These are phyloP conservation scores for Lerema accius DNA, from an alignment of 1,140 invertebrate genomes.

Conservation along the genomic window DNA sequence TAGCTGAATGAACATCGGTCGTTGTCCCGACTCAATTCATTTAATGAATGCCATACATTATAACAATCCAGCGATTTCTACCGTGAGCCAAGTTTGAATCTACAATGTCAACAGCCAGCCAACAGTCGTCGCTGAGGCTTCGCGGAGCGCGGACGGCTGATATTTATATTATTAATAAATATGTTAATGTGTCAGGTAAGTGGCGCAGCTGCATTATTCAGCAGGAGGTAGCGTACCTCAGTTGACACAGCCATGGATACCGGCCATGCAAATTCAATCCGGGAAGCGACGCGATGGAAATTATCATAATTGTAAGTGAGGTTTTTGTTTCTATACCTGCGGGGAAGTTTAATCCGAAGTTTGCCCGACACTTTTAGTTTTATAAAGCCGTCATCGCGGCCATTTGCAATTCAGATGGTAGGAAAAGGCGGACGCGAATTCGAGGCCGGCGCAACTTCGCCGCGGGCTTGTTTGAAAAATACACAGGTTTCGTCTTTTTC, in stretches of 20 bases:
- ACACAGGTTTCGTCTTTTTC: conserved; percentile 64
- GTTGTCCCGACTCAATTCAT: conserved; percentile 73
- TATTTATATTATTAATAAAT: conserved; percentile 83
- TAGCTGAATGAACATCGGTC: conserved; percentile 70
- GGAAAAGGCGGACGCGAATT: conserved; percentile 69
- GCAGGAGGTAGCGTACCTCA: conserved; percentile 53
- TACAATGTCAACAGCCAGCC: conserved; percentile 62
- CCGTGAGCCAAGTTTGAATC: conserved; percentile 63
- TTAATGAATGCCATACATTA: conserved; percentile 79
- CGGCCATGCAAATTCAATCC: conserved; percentile 79
- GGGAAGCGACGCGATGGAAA: conserved; percentile 66
- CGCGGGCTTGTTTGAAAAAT: conserved; percentile 69
- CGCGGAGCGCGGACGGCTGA: conserved; percentile 60
- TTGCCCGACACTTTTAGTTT: conserved; percentile 79
- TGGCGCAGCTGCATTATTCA: conserved; percentile 78
- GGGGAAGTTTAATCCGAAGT: conserved; percentile 78
- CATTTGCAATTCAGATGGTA: conserved; percentile 79
- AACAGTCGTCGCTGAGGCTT: conserved; percentile 53
- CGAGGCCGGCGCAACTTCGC: conserved; percentile 61
- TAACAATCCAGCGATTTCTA: conserved; percentile 59
- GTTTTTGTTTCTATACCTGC: conserved; percentile 81
- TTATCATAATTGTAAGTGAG: conserved; percentile 81
- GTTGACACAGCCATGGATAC: conserved; percentile 78
- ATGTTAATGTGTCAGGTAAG: conserved; percentile 79
- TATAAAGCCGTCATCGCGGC: conserved; percentile 73